Percentiles rank a stretch among this genome's conserved stretches.
Conservation (phyloP, 2,113 vertebrate species). For the Collichthys lucidus region DNA sequence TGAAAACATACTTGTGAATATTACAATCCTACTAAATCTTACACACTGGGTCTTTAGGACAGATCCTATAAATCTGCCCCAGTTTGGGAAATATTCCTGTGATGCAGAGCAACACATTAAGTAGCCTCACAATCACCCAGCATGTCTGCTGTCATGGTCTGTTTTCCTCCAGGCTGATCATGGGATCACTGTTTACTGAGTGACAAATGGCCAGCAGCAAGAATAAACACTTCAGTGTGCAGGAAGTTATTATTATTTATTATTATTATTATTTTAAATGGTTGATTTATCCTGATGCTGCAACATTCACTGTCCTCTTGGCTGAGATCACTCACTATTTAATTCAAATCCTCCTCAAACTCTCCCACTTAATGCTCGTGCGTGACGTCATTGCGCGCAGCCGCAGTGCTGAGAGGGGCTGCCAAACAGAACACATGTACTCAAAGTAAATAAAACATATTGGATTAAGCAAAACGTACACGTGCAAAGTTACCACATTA, state of each 20-base stretch:
- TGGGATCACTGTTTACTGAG: conserved; percentile 4
- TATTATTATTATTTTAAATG: background rate
- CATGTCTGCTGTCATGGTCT: background rate
- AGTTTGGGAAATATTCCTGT: background rate
- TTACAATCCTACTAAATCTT: too few species aligned
- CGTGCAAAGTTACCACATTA: background rate
- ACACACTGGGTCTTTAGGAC: background rate
- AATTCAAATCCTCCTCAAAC: background rate
- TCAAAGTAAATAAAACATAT: background rate
- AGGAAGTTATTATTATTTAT: too few species aligned
- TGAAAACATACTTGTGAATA: too few species aligned
- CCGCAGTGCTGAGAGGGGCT: background rate
- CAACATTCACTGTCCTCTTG: background rate
- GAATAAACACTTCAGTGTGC: background rate
- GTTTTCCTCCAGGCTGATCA: background rate
- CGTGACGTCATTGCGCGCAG: conserved; percentile 7
- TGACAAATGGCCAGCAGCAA: background rate
- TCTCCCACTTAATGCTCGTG: background rate
- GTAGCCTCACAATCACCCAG: background rate
- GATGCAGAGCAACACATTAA: background rate
- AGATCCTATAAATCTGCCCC: background rate
- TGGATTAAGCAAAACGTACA: background rate
- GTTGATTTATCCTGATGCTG: background rate
- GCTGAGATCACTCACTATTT: conserved; percentile 12
- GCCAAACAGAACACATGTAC: background rate